phyloP scores from a whole-genome alignment of 92 coral and sea anemone species.

The Meandrina meandrites region DNA sequence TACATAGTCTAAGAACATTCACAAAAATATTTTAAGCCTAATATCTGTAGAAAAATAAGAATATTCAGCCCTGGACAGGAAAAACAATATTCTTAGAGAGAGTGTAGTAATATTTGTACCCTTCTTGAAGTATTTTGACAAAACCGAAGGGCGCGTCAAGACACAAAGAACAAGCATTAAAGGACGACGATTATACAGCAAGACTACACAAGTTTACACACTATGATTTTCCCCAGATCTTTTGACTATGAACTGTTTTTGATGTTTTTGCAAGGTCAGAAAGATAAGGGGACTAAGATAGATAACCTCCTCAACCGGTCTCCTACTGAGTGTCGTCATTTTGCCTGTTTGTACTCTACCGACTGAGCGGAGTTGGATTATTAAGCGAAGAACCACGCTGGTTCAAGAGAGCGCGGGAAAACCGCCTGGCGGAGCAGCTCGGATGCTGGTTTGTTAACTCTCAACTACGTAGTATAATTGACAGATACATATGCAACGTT shows the following conservation, averaged over 20 bases:
- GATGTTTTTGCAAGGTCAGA: background rate
- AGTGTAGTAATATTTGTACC: too few relatives aligned
- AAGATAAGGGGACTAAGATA: background rate
- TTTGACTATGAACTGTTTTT: background rate
- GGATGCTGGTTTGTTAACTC: too few relatives aligned
- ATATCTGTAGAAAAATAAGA: too few relatives aligned
- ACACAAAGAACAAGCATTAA: background rate
- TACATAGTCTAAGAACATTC: too few relatives aligned
- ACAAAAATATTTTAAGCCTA: too few relatives aligned
- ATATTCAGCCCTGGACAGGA: too few relatives aligned
- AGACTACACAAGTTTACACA: background rate
- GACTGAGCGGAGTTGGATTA: background rate
- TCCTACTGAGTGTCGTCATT: too few relatives aligned
- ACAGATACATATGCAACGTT: background rate
- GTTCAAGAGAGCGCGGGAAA: background rate
- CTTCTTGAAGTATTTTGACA: too few relatives aligned
- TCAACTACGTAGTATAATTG: background rate
- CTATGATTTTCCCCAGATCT: background rate
- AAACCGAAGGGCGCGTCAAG: background rate
- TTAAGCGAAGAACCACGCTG: background rate
- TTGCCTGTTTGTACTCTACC: too few relatives aligned
- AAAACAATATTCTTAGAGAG: too few relatives aligned
- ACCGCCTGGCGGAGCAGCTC: too few relatives aligned
- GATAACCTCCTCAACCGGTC: background rate
- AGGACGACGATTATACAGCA: background rate